phyloP scores from a whole-genome alignment of 2,797 vertebrate genomes.

The Bradypodion pumilum region DNA sequence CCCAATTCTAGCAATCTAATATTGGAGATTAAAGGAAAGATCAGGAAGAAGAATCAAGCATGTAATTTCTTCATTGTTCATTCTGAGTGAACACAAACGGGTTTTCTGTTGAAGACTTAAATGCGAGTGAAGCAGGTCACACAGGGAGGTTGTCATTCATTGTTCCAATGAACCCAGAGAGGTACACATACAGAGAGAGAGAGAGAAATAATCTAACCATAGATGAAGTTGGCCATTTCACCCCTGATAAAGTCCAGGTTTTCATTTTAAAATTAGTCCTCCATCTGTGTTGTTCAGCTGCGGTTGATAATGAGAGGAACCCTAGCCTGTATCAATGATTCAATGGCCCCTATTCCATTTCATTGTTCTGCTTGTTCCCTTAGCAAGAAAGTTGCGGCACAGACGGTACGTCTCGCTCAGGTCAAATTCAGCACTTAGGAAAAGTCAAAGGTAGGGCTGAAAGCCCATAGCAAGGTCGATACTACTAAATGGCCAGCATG shows the following conservation, averaged over 20 bases:
- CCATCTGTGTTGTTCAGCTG: constrained; percentile 70
- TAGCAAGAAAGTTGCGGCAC: neutral
- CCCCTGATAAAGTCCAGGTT: constrained; percentile 46
- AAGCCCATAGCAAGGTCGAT: neutral
- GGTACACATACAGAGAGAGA: too few species aligned
- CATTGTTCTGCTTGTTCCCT: neutral
- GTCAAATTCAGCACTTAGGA: neutral
- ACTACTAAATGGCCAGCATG: neutral
- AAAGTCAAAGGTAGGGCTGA: neutral
- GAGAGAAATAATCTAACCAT: constrained; percentile 26
- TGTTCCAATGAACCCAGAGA: constrained; percentile 35
- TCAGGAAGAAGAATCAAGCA: constrained; percentile 44
- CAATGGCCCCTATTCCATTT: neutral
- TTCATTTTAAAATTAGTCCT: too few species aligned
- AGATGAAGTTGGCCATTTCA: constrained; percentile 60
- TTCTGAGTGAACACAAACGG: constrained; percentile 45
- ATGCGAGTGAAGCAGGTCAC: constrained; percentile 13
- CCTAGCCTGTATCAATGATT: too few species aligned
- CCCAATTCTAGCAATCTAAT: constrained; percentile 51
- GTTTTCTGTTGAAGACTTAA: constrained; percentile 25
- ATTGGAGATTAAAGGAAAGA: constrained; percentile 55
- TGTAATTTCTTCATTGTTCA: constrained; percentile 58
- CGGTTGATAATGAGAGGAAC: constrained; percentile 72
- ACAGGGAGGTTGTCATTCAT: constrained; percentile 14
- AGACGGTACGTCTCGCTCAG: neutral